These are phyloP conservation scores for Magallana gigas DNA, from an alignment of 1,140 invertebrate genomes.

Conservation along the genomic window DNA sequence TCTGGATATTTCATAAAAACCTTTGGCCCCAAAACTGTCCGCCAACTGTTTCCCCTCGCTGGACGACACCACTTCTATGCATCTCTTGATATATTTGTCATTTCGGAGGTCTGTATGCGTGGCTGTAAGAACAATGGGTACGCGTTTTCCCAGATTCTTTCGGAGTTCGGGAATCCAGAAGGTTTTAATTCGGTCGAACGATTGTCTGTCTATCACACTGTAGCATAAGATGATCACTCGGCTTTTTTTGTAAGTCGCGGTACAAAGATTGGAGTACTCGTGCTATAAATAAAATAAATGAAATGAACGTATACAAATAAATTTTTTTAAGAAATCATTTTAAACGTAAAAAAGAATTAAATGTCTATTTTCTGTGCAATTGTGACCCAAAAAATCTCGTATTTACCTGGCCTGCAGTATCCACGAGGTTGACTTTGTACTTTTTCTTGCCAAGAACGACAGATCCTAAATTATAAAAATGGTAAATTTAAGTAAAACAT, in stretches of 20 bases:
- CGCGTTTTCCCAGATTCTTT: slow-evolving; percentile 92
- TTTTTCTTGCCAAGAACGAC: slow-evolving; percentile 3
- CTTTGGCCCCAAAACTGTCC: slow-evolving; percentile 85
- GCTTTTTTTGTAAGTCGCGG: slow-evolving; percentile 91
- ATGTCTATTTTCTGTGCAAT: neutral
- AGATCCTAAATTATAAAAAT: neutral
- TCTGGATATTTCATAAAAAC: slow-evolving; percentile 94
- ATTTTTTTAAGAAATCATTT: slow-evolving; percentile 79
- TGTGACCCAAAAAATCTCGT: neutral
- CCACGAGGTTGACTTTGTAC: neutral
- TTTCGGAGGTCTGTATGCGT: slow-evolving; percentile 74
- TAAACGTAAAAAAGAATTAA: too few relatives aligned
- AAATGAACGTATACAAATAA: slow-evolving; percentile 81
- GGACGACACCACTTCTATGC: slow-evolving; percentile 85
- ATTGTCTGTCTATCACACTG: slow-evolving; percentile 97
- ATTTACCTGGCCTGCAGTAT: slow-evolving; percentile 9
- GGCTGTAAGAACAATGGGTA: slow-evolving; percentile 89
- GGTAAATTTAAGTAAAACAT: neutral
- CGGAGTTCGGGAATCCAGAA: slow-evolving; percentile 85
- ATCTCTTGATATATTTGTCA: slow-evolving; percentile 87
- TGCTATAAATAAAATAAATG: slow-evolving; percentile 79
- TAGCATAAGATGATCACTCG: slow-evolving; percentile 99
- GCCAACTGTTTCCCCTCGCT: slow-evolving; percentile 81
- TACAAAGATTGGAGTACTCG: slow-evolving; percentile 93
- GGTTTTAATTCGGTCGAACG: slow-evolving; percentile 97